Percentiles rank a stretch among this genome's conserved stretches.
Conservation (phyloP, 2,797 vertebrate genomes). For the Labeo calbasu region DNA sequence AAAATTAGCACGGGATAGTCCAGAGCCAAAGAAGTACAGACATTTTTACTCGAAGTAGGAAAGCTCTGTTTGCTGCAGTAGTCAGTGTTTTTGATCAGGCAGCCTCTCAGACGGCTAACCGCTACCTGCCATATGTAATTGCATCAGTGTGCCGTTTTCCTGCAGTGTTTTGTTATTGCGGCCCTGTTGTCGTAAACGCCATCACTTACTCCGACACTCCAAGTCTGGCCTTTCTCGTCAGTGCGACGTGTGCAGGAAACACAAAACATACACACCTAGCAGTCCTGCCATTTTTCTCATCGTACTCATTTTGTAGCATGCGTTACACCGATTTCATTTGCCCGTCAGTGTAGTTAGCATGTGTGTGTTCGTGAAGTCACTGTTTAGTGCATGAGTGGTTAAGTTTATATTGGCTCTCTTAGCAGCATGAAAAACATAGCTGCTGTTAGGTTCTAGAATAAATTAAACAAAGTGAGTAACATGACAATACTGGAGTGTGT, state of each 20-base stretch:
- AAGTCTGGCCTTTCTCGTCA: neutral
- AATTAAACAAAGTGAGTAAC: neutral
- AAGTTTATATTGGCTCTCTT: neutral
- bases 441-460: neutral
- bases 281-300: neutral
- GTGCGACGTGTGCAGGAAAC: neutral
- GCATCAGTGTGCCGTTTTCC: neutral
- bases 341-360: neutral
- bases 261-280: neutral
- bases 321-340: neutral
- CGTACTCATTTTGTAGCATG: neutral
- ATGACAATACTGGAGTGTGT: neutral
- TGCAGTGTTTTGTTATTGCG: neutral
- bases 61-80: neutral
- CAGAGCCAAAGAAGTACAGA: neutral
- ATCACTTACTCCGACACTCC: neutral
- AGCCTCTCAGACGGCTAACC: neutral
- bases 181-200: neutral
- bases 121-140: slow-evolving; percentile 20
- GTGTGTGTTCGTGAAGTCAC: neutral
- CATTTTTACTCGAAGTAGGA: slow-evolving; percentile 1
- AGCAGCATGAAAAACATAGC: neutral
- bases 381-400: neutral
- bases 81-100: neutral
- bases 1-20: neutral